Evolutionary conservation across 1,140 invertebrate genomes (phyloP).

Genomic region (Caenorhabditis elegans): WBcel235 BX284606.5:6386501-6387000

Average conservation of each 20-base stretch:
- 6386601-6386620: not conserved
- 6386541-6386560: slow-evolving; percentile 24
- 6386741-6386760: not conserved
- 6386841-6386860: slow-evolving; percentile 18
- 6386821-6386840: too few species aligned
- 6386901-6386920: not conserved
- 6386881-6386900: not conserved
- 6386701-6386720: slow-evolving; percentile 22
- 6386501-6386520: not conserved
- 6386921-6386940: not conserved
- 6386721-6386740: slow-evolving; percentile 9
- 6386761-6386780: slow-evolving; percentile 5
- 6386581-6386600: slow-evolving; percentile 14
- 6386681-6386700: not conserved
- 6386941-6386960: not conserved
- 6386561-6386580: not conserved
- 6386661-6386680: too few species aligned
- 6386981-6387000: too few species aligned
- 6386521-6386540: not conserved
- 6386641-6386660: too few species aligned
- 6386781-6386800: not conserved
- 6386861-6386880: slow-evolving; percentile 36
- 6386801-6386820: not conserved
- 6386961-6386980: too few species aligned
- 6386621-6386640: not conserved